Conservation (phyloP, 2,113 vertebrate genomes). For the Malurus elegans region DNA sequence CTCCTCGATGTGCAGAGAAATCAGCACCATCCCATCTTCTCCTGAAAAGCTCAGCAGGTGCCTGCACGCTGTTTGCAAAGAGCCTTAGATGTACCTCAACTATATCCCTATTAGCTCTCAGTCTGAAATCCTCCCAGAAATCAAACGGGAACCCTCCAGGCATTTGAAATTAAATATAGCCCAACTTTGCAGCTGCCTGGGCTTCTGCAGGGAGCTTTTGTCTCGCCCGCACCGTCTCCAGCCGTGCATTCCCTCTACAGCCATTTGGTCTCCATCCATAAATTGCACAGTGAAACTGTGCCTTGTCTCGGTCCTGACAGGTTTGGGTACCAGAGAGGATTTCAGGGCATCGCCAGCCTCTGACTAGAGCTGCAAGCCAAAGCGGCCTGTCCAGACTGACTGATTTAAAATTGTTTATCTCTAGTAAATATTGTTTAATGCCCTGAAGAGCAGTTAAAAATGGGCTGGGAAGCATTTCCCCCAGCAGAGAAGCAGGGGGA, state of each 20-base stretch:
- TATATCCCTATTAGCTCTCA: neutral
- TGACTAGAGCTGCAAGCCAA: neutral
- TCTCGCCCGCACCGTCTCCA: rapidly evolving
- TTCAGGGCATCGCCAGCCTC: neutral
- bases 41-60: neutral
- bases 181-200: neutral
- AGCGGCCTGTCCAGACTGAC: neutral
- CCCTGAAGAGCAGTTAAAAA: neutral
- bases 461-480: neutral
- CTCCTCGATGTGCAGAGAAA: neutral
- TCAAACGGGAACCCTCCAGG: neutral
- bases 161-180: neutral
- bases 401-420: neutral
- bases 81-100: neutral
- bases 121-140: neutral
- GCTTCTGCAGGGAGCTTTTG: neutral
- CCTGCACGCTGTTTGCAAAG: neutral
- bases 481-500: neutral
- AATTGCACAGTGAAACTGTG: neutral
- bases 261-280: neutral
- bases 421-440: neutral
- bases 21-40: neutral
- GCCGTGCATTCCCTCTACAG: neutral
- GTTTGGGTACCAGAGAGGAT: neutral
- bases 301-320: neutral